These are phyloP conservation scores for Scaptomyza pallida DNA, from an alignment of 1,140 invertebrate genomes.

Conservation along the genomic window DNA sequence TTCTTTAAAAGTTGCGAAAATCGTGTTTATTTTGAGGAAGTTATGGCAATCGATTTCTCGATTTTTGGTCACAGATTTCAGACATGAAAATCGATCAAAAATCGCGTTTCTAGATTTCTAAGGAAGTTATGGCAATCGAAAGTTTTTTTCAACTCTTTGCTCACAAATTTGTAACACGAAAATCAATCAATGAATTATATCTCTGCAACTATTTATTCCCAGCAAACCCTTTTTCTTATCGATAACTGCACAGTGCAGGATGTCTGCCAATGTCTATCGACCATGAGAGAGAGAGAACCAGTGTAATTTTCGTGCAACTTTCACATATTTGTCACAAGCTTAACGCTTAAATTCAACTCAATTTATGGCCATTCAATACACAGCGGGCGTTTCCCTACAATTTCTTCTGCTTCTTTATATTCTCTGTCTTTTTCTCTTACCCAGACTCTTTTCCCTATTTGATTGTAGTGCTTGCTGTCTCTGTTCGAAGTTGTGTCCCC, in stretches of 20 bases:
- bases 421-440: not conserved
- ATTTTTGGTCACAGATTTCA: no score
- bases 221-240: not conserved
- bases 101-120: no score
- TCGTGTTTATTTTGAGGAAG: no score
- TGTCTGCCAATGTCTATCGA: slow-evolving; percentile 1
- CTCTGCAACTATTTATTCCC: no score
- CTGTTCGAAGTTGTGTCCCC: slow-evolving; percentile 4
- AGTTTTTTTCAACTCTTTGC: no score
- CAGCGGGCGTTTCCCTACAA: slow-evolving; percentile 4
- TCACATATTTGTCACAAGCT: slow-evolving; percentile 43
- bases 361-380: slow-evolving; percentile 61
- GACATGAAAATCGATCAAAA: no score
- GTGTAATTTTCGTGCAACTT: slow-evolving; percentile 28
- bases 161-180: no score
- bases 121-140: no score
- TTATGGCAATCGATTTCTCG: no score
- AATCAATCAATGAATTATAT: no score
- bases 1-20: no score
- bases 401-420: not conserved
- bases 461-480: slow-evolving; percentile 3
- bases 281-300: not conserved
- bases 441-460: not conserved
- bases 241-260: not conserved
- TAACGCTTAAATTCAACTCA: slow-evolving; percentile 39